Evolutionary conservation across 2,797 vertebrate species (phyloP), one percentile per base, ranked within the genome.

Genomic region (Kryptopterus vitreolus): DNA sequence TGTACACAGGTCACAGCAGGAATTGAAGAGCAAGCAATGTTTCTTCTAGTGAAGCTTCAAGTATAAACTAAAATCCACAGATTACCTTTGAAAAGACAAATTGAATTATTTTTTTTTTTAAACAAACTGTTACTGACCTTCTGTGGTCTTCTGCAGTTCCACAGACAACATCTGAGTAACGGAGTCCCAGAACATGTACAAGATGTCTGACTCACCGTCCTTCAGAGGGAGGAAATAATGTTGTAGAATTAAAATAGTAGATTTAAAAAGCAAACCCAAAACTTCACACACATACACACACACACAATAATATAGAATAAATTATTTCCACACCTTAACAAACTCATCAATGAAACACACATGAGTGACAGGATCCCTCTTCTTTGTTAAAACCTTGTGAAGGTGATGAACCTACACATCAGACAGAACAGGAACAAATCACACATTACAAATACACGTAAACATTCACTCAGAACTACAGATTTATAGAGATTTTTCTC

Each of bases 291-390:
- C 65, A 15, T 38, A 48, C n/a, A 10, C 38, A 16, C 38, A 20
- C 13, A 26, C 13, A 20, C 13, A 10, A 13, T 48, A 3, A 68
- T 2, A 26, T 26, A 24, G 16, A 4, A 43, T 26, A 43, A 43
- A 43, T 43, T 7, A 10, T 26, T 75, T 59, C 58, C 87, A 90
- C 90, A 99, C 98, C 96, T 99, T 98, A 85, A 94, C 89, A 89
- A 99, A 95, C 88, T 99, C 98, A 79, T 98, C 96, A 81, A 99
- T 96, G 89, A 99, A 99, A 89, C 97, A 97, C 87, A 97, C 90
- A 4, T 98, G 97, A 85, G 95, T 96, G 84, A 98, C 96, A 0
- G 98, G 98, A 87, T 99, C 98, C 90, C 97, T 95, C 87, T 99
- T 99, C 90, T 97, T 99, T 63, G 92, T 91, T 86, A 99, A 84